Evolutionary conservation across 2,797 vertebrate species (phyloP).

Genomic region (Limosa lapponica): DNA sequence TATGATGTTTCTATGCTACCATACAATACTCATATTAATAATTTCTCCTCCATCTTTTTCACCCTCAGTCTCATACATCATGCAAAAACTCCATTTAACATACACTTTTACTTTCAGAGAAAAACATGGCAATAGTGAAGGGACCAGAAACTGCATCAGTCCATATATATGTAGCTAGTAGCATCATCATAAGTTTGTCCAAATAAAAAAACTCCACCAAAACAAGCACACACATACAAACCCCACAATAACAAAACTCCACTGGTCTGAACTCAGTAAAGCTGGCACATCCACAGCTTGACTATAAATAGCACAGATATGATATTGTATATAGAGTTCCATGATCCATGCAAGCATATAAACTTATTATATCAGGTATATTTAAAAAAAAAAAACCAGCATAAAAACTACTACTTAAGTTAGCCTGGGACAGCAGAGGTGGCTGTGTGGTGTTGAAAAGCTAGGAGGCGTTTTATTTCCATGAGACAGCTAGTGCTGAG

Average conservation of each 20-base stretch:
- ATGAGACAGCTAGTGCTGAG: not conserved
- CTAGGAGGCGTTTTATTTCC: not conserved
- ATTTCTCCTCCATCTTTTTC: not conserved
- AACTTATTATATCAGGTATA: not conserved
- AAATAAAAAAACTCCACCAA: not conserved
- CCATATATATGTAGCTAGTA: not conserved
- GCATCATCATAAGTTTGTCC: not conserved
- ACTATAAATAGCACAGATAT: not conserved
- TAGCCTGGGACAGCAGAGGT: not conserved
- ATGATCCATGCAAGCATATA: not conserved
- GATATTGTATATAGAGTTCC: not conserved
- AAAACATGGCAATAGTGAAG: not conserved
- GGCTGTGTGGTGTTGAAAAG: not conserved
- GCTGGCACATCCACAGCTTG: not conserved
- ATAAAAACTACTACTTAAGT: not conserved
- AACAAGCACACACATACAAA: not conserved
- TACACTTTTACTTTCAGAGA: not conserved
- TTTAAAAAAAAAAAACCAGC: not conserved
- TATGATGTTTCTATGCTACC: not conserved
- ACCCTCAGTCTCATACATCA: not conserved
- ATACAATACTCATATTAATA: not conserved
- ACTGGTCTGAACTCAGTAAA: not conserved
- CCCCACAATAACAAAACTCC: not conserved
- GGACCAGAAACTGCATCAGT: not conserved
- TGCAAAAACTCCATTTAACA: constrained; percentile 1